Evolutionary conservation across 2,797 vertebrate genomes (phyloP), one percentile per base, ranked within the genome.

Genomic region (Apogon talboti): DNA sequence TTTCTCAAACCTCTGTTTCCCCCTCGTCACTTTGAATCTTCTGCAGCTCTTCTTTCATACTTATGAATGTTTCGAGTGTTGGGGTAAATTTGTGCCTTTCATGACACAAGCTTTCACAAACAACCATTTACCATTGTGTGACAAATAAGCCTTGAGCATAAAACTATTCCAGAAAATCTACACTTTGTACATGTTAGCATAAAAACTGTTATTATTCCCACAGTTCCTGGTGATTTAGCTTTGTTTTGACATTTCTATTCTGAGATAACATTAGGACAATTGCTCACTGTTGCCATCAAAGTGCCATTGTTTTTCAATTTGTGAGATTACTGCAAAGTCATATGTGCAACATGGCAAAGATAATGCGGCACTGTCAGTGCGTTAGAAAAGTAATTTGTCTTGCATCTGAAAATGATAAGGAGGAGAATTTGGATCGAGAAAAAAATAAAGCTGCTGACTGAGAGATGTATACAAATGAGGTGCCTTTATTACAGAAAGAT

Each of bases 391-490:
- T 21, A 4, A 66, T 76, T 63, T 66, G 42, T 64, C 21, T 54
- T 33, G 14, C 30, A 12, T 52, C 42, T 75, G 28, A 49, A 60
- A 48, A 40, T 62, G 41, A 77, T 66, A 68, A 58, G 19, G 10
- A 66, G 65, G 56, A 81, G 6, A 58, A 38, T 44, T 66, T 44
- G 14, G 40, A 73, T 40, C 16, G 62, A 44, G 14, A 41, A 42
- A 76, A 52, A 33, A 66, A 69, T 16, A 45, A 66, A 77, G 19
- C 19, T 57, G 12, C 44, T 44, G 48, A 69, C 61, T 43, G 30
- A 42, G 11, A 59, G 65, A 56, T 49, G 3, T 38, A 66, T 74
- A 81, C 50, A 74, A 74, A 83, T 69, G 35, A 68, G 66, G 19
- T 62, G 37, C 35, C 63, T 56, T 66, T 59, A 65, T 80, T 62